phyloP scores from a whole-genome alignment of 1,140 invertebrate species.

The Schlechtendalia chinensis region DNA sequence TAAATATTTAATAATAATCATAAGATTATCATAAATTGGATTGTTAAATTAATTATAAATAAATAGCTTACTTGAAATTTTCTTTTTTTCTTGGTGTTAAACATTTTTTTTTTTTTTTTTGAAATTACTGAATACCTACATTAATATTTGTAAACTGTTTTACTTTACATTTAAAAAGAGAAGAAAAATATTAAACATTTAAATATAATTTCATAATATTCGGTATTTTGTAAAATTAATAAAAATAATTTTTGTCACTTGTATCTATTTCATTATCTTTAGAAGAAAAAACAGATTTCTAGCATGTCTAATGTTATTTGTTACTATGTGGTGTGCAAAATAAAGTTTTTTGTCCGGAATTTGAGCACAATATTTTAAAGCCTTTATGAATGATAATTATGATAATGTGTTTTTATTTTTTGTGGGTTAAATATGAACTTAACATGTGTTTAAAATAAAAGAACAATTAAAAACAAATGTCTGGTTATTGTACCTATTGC shows the following conservation, averaged over 20 bases:
- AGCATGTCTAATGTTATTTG: no score
- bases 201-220: background rate
- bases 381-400: constrained; percentile 6
- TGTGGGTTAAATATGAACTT: background rate
- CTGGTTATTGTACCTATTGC: constrained; percentile 13
- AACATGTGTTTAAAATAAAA: constrained; percentile 9
- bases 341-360: no score
- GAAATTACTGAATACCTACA: background rate
- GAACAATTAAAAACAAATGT: constrained; percentile 1
- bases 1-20: no score
- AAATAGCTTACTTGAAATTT: constrained; percentile 1
- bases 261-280: background rate
- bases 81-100: background rate
- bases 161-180: no score
- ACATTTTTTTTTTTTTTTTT: no score
- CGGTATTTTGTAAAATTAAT: background rate
- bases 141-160: background rate
- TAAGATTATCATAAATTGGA: no score
- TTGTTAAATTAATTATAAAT: background rate
- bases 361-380: background rate
- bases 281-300: background rate
- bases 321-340: no score
- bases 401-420: background rate
- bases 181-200: no score
- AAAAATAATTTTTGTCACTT: background rate